Base-by-base conservation (phyloP, 2,113 vertebrate genomes). In the Tor tambroides region DNA sequence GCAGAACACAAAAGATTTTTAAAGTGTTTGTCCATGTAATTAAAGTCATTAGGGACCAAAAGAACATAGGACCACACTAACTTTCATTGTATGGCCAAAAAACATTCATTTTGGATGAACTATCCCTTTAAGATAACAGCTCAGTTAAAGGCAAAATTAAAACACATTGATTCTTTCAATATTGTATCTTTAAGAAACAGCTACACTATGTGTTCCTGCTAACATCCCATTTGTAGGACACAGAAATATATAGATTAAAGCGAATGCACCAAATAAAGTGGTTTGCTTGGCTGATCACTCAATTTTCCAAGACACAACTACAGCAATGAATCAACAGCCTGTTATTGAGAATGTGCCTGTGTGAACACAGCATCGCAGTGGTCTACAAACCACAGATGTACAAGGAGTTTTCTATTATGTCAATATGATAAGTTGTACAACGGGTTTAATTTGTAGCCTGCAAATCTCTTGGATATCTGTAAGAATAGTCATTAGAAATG, bases 231-330 rank as follows among this genome's bases (percentile, higher is more conserved):
- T 89, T 92, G 92, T 94, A 94, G 93, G 93, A 91, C 93, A 93
- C 41, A 26, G 78, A 56, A 88, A 88, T 89, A 90, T 94, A 95
- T 90, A 92, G 92, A 94, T 92, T 89, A 90, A 88, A 90, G 90
- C 84, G 92, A 95, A 91, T 92, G 87, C 91, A 94, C 94, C 91
- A 91, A 94, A 95, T 93, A 95, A 93, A 92, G 88, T 91, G 93
- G 95, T 92, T 94, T 94, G 96, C 96, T 93, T 94, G 95, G 93
- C 92, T 94, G 95, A 95, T 92, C 95, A 93, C 95, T 95, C 95
- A 94, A 97, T 97, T 96, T 94, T 94, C 93, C 72, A 90, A 90
- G 93, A 95, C 95, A 94, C 95, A 94, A 91, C 92, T 88, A 91
- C 92, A 85, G 84, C 95, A 95, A 96, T 96, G 96, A 96, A 95